phyloP scores from a whole-genome alignment of 2,888 invertebrate genomes.

The Drosophila peninsularis region DNA sequence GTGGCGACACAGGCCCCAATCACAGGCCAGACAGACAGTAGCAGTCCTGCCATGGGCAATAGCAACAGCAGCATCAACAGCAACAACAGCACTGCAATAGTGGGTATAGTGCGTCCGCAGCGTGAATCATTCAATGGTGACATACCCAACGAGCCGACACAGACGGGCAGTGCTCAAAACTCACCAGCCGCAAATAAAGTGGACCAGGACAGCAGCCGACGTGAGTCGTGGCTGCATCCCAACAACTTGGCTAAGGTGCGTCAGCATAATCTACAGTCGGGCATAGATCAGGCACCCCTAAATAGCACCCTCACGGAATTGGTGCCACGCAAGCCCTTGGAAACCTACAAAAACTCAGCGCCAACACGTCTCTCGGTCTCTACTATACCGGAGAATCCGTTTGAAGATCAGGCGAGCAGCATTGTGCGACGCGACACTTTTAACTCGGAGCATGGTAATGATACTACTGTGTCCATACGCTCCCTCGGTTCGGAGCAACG shows the following conservation, averaged over 20 bases:
- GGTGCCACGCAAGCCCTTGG: constrained; percentile 81
- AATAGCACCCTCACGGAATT: constrained; percentile 83
- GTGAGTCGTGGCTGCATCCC: constrained; percentile 84
- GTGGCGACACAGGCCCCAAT: constrained; percentile 10
- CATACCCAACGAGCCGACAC: constrained; percentile 49
- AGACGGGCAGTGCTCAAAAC: neutral
- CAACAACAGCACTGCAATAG: constrained; percentile 4
- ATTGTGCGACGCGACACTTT: constrained; percentile 68
- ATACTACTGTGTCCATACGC: constrained; percentile 71
- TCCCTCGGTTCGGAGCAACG: constrained; percentile 72
- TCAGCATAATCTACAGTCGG: constrained; percentile 75
- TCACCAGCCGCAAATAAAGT: constrained; percentile 11
- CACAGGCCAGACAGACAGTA: neutral
- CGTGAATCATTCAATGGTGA: constrained; percentile 65
- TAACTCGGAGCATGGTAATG: constrained; percentile 68
- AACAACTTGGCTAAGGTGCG: constrained; percentile 82
- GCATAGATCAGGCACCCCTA: constrained; percentile 60
- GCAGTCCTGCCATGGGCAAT: neutral
- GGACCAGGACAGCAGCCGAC: constrained; percentile 64
- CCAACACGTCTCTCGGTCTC: constrained; percentile 71
- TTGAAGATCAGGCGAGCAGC: constrained; percentile 75
- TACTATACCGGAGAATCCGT: constrained; percentile 79
- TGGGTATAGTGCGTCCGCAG: constrained; percentile 16
- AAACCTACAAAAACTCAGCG: constrained; percentile 63
- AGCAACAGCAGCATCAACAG: constrained; percentile 13